Conservation (phyloP, 2,888 invertebrate species). For the Andrena flavipes region DNA sequence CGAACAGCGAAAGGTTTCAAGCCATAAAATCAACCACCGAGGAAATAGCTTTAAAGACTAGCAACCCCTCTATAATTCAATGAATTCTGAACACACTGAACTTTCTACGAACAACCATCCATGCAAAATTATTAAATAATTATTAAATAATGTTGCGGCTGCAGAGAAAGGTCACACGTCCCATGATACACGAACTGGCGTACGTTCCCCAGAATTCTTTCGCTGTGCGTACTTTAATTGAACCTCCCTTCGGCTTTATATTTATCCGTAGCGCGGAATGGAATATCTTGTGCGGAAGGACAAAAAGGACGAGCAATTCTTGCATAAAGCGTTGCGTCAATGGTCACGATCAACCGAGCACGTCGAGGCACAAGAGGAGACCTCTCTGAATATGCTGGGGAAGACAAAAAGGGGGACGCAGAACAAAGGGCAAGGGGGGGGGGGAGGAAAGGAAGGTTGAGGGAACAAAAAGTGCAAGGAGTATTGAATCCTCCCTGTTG, state of each 20-base stretch:
- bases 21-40: too few species aligned
- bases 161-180: too few species aligned
- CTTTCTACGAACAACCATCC: too few species aligned
- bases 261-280: slow-evolving; percentile 2
- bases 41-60: too few species aligned
- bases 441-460: background rate
- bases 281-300: background rate
- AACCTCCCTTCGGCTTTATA: background rate
- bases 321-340: slow-evolving; percentile 22
- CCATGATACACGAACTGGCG: too few species aligned
- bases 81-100: too few species aligned
- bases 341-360: slow-evolving; percentile 37
- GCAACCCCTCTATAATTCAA: too few species aligned
- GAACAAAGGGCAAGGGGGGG: slow-evolving; percentile 4
- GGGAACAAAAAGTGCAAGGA: slow-evolving; percentile 28
- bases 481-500: slow-evolving; percentile 38
- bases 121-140: too few species aligned
- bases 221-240: background rate
- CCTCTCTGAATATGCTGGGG: slow-evolving; percentile 21
- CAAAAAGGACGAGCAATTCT: slow-evolving; percentile 13
- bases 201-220: background rate
- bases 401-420: slow-evolving; percentile 21
- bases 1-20: too few species aligned
- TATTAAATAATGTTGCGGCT: too few species aligned
- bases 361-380: background rate